Evolutionary conservation across 1,140 invertebrate species (phyloP).

Genomic region (Belonocnema kinseyi): DNA sequence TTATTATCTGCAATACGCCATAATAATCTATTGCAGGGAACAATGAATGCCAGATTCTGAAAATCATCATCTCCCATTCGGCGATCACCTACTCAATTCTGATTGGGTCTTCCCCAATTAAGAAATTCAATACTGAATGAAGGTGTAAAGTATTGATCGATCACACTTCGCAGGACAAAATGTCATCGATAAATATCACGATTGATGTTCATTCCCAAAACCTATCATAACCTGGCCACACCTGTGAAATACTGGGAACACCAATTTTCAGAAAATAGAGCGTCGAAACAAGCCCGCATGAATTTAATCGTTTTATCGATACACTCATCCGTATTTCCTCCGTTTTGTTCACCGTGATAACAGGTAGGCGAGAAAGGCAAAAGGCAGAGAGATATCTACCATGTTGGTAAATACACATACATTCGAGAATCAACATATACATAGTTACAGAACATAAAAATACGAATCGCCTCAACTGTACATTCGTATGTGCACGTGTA

Average conservation of each 20-base stretch:
- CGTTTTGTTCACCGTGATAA: conserved; percentile 30
- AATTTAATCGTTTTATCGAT: conserved; percentile 59
- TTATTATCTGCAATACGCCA: too few relatives aligned
- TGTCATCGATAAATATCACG: conserved; percentile 2
- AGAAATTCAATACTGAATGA: background rate
- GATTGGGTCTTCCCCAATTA: conserved; percentile 4
- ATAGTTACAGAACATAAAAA: background rate
- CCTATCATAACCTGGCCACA: conserved; percentile 19
- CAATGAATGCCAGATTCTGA: too few relatives aligned
- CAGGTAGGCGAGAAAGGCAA: conserved; percentile 1
- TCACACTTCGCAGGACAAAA: conserved; percentile 2
- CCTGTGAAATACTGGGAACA: conserved; percentile 26
- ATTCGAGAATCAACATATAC: conserved; percentile 6
- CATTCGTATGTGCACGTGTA: conserved; percentile 47
- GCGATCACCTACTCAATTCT: background rate
- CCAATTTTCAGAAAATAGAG: conserved; percentile 43
- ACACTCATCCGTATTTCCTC: conserved; percentile 50
- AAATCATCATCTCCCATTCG: background rate
- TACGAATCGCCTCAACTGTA: conserved; percentile 2
- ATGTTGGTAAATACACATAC: background rate
- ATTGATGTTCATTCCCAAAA: conserved; percentile 7
- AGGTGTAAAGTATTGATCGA: conserved; percentile 15
- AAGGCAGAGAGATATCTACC: background rate
- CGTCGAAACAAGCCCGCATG: conserved; percentile 38
- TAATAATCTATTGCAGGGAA: too few relatives aligned